These are phyloP conservation scores for Prunella himalayana DNA, from an alignment of 2,113 vertebrate species.

Conservation along the genomic window DNA sequence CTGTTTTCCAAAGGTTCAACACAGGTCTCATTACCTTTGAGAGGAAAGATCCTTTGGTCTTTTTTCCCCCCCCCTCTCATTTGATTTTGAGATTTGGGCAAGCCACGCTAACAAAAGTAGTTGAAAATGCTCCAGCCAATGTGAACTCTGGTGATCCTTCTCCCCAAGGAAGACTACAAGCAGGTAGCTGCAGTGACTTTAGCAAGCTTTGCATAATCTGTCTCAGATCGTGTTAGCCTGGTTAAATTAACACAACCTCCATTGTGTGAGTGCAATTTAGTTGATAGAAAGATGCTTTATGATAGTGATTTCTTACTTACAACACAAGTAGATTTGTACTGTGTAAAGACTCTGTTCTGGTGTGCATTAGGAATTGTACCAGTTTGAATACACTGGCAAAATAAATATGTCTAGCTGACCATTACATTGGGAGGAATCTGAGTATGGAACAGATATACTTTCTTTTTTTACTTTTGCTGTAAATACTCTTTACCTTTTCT, in stretches of 20 bases:
- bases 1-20: background rate
- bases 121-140: background rate
- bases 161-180: background rate
- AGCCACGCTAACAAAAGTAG: background rate
- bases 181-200: background rate
- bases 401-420: background rate
- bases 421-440: background rate
- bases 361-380: background rate
- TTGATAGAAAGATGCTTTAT: background rate
- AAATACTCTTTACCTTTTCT: too few species aligned
- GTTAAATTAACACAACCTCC: background rate
- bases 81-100: background rate
- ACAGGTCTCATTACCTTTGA: fast-evolving
- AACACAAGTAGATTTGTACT: background rate
- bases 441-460: background rate
- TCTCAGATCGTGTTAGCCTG: background rate
- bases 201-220: background rate
- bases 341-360: background rate
- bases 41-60: background rate
- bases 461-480: too few species aligned
- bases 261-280: background rate
- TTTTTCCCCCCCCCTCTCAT: fast-evolving
- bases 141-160: background rate
- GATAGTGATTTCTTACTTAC: background rate
- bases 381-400: background rate